Base-by-base conservation (phyloP, 2,797 vertebrate species). In the Botia almorhae region DNA sequence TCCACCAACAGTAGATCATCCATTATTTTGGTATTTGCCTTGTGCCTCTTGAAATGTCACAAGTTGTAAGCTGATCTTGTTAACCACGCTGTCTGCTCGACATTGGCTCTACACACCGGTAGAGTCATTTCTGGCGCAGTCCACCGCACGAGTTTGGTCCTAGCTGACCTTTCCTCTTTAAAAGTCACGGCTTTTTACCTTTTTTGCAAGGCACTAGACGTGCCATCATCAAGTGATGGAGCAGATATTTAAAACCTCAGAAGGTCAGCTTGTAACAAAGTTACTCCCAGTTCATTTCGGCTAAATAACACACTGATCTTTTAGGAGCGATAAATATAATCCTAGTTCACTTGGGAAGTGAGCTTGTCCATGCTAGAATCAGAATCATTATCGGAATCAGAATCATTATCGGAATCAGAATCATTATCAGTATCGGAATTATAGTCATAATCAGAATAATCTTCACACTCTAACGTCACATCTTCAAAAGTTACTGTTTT, bases 51-150 rank as follows among this genome's bases (percentile, higher is more conserved):
- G 84, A 80, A 83, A 90, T 83, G 81, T 90, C 82, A 76, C 76
- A 71, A 69, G 68, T 77, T 87, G 92, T 92, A 92, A 94, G 78
- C 13, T 87, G 92, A 93, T 90, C 90, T 74, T n/a, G n/a, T 69
- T 84, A 80, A 74, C 71, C 50, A 69, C 71, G 26, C 76, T 51
- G 23, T 65, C 77, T 67, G 64, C 70, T 0, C 1, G 3, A 69
- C 75, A 75, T 76, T 39, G 80, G 74, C 82, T 74, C 74, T 67
- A 69, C 84, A 80, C 79, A 53, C 39, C 72, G 82, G 76, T 19
- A 69, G 53, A 56, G 56, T 68, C 19, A 76, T 83, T 26, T 71
- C 85, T 72, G 23, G 81, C 76, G 71, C 79, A 53, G 21, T 77
- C 29, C 78, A 80, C 19, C 70, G 86, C 36, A 69, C 73, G 50